Base-by-base conservation (phyloP, 2,113 vertebrate genomes). In the Cathartes aura region DNA sequence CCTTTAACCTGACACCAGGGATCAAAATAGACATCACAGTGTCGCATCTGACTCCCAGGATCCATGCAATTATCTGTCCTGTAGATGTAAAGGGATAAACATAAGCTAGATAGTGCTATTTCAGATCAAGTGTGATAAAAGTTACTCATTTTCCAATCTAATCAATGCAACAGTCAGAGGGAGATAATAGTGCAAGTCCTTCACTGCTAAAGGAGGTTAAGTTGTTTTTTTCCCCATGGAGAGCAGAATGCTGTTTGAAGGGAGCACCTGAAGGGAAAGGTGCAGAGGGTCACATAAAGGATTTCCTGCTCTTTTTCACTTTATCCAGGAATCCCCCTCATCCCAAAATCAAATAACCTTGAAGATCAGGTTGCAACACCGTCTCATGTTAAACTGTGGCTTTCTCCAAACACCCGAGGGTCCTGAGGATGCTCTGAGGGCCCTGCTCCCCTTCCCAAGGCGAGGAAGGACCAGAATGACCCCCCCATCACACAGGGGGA, bases 111-210 rank as follows among this genome's bases (percentile, higher is more conserved):
- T 71, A 85, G 94, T 71, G 94, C 79, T 78, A 56, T 88, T 96
- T 82, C 82, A 90, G 90, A 96, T 97, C 76, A 87, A 87, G 87
- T 91, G 66, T 70, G 94, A 96, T 97, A 91, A 67, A 96, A 96
- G 88, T 96, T 97, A 94, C 81, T 96, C 68, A 94, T 97, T 98
- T 98, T 89, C 94, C 88, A 91, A 72, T 90, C 64, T 91, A 94
- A 96, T 97, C 94, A 90, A 95, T 97, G 86, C 79, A 71, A 42
- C 72, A 86, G 79, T 75, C 84, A 90, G 59, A 58, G 16, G 53
- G 59, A 93, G 88, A 89, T 93, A 91, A 89, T 81, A 90, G 76
- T 73, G n/a, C 43, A 74, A 90, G 84, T 90, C 66, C 58, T 91
- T 91, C 63, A 30, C 32, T 88, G 59, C 56, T 53, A 17, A 64